Conservation (phyloP, 1,140 invertebrate genomes). For the Theocolax elegans region DNA sequence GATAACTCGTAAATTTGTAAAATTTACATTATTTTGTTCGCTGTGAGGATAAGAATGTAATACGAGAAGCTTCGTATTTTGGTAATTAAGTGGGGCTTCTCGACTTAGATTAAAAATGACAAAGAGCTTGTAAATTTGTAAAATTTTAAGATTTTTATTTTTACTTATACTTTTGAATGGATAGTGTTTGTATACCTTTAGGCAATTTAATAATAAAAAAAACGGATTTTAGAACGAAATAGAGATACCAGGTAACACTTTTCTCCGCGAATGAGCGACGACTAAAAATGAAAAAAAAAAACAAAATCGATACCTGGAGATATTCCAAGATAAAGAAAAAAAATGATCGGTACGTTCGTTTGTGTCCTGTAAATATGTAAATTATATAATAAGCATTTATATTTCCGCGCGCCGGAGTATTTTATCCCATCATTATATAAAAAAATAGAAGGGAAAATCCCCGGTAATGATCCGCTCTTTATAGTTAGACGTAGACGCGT, state of each 20-base stretch:
- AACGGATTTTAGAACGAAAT: slow-evolving; percentile 25
- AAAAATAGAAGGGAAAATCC: not conserved
- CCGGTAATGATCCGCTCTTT: slow-evolving; percentile 13
- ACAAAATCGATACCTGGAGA: slow-evolving; percentile 12
- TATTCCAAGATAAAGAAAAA: slow-evolving; percentile 32
- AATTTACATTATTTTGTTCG: slow-evolving; percentile 29
- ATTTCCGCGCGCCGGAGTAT: slow-evolving; percentile 49
- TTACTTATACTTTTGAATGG: slow-evolving; percentile 6
- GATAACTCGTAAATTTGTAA: slow-evolving; percentile 33
- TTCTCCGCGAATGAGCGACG: slow-evolving; percentile 41
- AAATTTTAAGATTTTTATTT: slow-evolving; percentile 22
- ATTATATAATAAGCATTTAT: slow-evolving; percentile 60
- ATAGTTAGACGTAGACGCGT: slow-evolving; percentile 30
- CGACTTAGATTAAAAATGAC: not conserved
- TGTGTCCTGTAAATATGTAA: slow-evolving; percentile 66
- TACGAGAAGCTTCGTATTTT: slow-evolving; percentile 23
- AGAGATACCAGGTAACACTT: slow-evolving; percentile 30
- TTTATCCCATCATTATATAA: slow-evolving; percentile 29
- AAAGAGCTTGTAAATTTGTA: slow-evolving; percentile 38
- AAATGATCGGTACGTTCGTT: slow-evolving; percentile 57
- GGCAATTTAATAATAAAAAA: slow-evolving; percentile 20
- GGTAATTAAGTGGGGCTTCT: slow-evolving; percentile 16
- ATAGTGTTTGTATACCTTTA: slow-evolving; percentile 35
- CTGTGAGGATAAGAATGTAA: no score
- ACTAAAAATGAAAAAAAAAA: slow-evolving; percentile 25